Conservation (phyloP, 2,797 vertebrate species). For the Euthynnus affinis region DNA sequence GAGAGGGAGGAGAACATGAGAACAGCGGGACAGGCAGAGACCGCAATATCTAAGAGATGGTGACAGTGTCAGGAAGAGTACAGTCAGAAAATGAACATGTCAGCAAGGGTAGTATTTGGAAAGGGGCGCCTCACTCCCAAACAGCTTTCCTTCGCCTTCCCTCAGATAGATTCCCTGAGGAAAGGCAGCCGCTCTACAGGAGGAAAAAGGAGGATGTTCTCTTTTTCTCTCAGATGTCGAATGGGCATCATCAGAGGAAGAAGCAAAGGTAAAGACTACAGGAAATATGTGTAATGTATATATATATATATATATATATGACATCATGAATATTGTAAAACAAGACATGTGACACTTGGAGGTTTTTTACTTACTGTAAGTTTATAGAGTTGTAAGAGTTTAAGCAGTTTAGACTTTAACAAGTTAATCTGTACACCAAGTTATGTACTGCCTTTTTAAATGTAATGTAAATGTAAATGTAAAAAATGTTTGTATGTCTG, state of each 20-base stretch:
- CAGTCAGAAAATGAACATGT: conserved; percentile 72
- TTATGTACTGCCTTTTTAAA: background rate
- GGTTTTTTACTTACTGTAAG: background rate
- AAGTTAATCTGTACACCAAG: background rate
- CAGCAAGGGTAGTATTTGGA: conserved; percentile 68
- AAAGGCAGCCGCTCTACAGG: conserved; percentile 67
- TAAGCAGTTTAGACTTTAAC: background rate
- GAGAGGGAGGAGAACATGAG: conserved; percentile 48
- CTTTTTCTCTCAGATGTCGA: conserved; percentile 85
- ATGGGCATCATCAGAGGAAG: conserved; percentile 85
- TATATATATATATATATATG: background rate
- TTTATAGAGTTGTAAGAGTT: background rate
- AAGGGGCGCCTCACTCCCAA: conserved; percentile 71
- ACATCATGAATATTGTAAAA: conserved; percentile 3
- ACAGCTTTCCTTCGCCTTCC: conserved; percentile 71
- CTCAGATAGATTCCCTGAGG: conserved; percentile 68
- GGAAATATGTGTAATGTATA: background rate
- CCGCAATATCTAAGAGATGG: conserved; percentile 24
- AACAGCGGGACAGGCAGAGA: conserved; percentile 55
- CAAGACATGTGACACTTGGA: background rate
- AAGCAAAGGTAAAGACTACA: conserved; percentile 74
- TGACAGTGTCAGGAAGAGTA: conserved; percentile 46
- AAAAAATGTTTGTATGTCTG: background rate
- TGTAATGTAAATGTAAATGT: too few species aligned
- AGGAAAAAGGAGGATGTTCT: conserved; percentile 84